These are phyloP conservation scores for Tragelaphus scriptus DNA, from an alignment of 2,113 vertebrate genomes.

Conservation along the genomic window DNA sequence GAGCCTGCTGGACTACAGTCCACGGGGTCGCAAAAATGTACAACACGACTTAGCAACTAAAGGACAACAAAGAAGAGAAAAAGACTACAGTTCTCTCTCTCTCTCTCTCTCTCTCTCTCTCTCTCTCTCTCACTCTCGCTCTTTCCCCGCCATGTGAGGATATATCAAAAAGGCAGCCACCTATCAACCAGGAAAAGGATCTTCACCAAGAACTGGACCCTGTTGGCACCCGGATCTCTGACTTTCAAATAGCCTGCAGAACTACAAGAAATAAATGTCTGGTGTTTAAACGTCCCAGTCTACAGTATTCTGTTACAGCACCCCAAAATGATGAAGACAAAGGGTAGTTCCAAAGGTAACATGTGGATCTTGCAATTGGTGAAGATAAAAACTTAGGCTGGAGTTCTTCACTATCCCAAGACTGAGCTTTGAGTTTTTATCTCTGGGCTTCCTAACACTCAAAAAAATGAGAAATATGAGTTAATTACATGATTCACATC, in stretches of 20 bases:
- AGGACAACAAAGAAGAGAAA: neutral
- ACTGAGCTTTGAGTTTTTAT: conserved; percentile 1
- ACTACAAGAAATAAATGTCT: neutral
- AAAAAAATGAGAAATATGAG: neutral
- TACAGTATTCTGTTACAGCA: neutral
- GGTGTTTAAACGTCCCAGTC: neutral
- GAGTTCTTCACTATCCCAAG: neutral
- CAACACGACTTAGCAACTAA: neutral
- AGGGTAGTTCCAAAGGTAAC: neutral
- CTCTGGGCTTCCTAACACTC: neutral
- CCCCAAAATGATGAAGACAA: neutral
- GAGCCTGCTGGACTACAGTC: neutral
- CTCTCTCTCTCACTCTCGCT: neutral
- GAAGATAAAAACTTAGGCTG: neutral
- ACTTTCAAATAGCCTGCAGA: neutral
- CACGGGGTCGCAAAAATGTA: neutral
- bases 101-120: too few species aligned
- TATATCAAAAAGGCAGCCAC: neutral
- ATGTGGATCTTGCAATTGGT: neutral
- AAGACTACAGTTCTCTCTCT: neutral
- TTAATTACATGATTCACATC: neutral
- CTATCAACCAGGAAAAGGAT: neutral
- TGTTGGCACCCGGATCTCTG: neutral
- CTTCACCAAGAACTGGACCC: neutral
- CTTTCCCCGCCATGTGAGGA: neutral